These are phyloP conservation scores for Nesoenas mayeri DNA, from an alignment of 2,113 vertebrate species.

Conservation along the genomic window DNA sequence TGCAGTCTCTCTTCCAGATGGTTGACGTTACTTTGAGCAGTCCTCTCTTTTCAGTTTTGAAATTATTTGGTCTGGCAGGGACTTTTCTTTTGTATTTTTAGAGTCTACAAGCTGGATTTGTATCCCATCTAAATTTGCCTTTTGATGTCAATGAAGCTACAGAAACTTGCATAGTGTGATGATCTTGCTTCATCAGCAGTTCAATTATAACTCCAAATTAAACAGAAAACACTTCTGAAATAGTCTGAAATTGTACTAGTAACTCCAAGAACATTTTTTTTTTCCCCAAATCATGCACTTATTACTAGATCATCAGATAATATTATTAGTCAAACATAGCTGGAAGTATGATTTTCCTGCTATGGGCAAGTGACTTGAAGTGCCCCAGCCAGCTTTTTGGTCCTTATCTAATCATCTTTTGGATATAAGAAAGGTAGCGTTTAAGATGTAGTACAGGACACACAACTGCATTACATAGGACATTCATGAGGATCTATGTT, in stretches of 20 bases:
- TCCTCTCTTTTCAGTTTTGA: not conserved
- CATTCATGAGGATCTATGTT: not conserved
- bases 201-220: not conserved
- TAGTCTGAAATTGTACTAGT: not conserved
- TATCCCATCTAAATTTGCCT: not conserved
- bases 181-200: not conserved
- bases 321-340: not conserved
- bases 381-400: not conserved
- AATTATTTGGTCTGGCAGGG: slow-evolving; percentile 31
- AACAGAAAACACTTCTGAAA: not conserved
- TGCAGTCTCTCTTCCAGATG: not conserved
- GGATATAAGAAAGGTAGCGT: not conserved
- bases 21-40: slow-evolving; percentile 25
- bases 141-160: not conserved
- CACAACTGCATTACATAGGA: not conserved
- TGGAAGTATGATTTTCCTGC: not conserved
- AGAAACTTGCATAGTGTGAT: not conserved
- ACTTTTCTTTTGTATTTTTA: not conserved
- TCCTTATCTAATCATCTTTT: not conserved
- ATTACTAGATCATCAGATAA: not conserved
- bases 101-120: not conserved
- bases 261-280: not conserved
- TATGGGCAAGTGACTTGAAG: not conserved
- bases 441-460: not conserved
- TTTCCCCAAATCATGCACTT: not conserved